These are phyloP conservation scores for Onychomys leucogaster DNA, from an alignment of 2,797 vertebrate species.

Conservation along the genomic window DNA sequence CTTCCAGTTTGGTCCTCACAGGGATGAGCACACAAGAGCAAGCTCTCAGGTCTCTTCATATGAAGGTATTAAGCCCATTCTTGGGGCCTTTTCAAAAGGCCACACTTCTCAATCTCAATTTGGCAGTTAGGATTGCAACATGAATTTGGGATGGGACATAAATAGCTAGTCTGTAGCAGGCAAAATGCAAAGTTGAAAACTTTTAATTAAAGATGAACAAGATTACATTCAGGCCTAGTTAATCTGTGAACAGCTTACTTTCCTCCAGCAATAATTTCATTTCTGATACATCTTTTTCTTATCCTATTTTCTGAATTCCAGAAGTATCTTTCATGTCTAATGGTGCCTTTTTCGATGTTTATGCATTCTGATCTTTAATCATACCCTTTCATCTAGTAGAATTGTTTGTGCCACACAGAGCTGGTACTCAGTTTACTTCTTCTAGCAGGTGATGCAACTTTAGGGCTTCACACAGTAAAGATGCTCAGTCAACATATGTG, in stretches of 20 bases:
- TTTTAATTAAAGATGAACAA: constrained; percentile 16
- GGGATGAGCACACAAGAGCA: not conserved
- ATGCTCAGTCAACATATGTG: not conserved
- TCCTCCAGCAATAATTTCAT: constrained; percentile 24
- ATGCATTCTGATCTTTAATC: not conserved
- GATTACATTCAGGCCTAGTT: not conserved
- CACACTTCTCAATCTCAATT: not conserved
- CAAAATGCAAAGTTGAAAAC: not conserved
- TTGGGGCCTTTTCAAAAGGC: not conserved
- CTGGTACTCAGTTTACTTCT: constrained; percentile 7
- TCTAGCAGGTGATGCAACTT: constrained; percentile 6
- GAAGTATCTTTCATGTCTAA: constrained; percentile 51
- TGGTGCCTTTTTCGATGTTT: constrained; percentile 18
- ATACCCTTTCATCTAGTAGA: not conserved
- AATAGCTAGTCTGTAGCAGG: not conserved
- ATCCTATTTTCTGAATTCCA: constrained; percentile 21
- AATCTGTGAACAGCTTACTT: not conserved
- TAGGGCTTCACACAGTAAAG: not conserved
- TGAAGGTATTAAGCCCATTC: not conserved
- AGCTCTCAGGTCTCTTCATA: not conserved
- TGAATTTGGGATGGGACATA: not conserved
- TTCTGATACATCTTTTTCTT: constrained; percentile 24
- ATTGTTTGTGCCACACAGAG: not conserved
- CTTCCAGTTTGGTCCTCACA: not conserved
- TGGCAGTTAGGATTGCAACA: not conserved